Conservation (phyloP, 2,888 invertebrate genomes). For the Drosophila silvestris region DNA sequence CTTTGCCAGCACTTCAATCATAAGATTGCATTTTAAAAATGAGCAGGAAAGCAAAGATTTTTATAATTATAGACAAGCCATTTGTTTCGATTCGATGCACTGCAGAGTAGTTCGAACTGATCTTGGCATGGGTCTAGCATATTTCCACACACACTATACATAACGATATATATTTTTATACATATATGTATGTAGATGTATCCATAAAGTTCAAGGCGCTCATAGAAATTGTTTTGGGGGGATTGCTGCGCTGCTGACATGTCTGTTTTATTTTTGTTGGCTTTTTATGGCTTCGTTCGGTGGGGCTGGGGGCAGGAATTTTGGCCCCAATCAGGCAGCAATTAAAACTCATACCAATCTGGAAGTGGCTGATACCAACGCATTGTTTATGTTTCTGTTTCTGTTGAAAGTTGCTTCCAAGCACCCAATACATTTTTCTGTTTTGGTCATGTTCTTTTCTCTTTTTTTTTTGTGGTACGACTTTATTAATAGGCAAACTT, state of each 20-base stretch:
- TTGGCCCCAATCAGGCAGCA: conserved; percentile 56
- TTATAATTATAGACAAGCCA: conserved; percentile 68
- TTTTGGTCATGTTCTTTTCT: conserved; percentile 36
- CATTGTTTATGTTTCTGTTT: conserved; percentile 71
- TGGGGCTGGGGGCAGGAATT: conserved; percentile 23
- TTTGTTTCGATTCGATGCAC: conserved; percentile 49
- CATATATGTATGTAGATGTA: neutral
- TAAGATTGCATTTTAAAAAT: conserved; percentile 59
- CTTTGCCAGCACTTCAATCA: conserved; percentile 56
- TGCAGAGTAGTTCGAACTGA: conserved; percentile 6
- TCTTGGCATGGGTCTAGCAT: conserved; percentile 64
- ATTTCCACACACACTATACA: conserved; percentile 19
- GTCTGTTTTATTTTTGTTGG: conserved; percentile 66
- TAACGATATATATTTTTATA: neutral
- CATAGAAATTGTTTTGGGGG: conserved; percentile 42
- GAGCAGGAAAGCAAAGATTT: conserved; percentile 46
- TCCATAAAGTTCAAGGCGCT: conserved; percentile 74
- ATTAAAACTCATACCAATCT: conserved; percentile 36
- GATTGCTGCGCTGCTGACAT: conserved; percentile 39
- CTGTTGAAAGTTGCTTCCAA: conserved; percentile 68
- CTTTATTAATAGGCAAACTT: conserved; percentile 66
- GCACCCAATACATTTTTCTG: conserved; percentile 34
- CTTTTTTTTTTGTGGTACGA: conserved; percentile 4
- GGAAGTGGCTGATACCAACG: conserved; percentile 38
- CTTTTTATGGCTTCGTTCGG: conserved; percentile 60